Percentiles rank a stretch among this genome's conserved stretches.
phyloP scores from a whole-genome alignment of 30 jellyfish, hydroid and myxozoan species.

The Chrysaora quinquecirrha region DNA sequence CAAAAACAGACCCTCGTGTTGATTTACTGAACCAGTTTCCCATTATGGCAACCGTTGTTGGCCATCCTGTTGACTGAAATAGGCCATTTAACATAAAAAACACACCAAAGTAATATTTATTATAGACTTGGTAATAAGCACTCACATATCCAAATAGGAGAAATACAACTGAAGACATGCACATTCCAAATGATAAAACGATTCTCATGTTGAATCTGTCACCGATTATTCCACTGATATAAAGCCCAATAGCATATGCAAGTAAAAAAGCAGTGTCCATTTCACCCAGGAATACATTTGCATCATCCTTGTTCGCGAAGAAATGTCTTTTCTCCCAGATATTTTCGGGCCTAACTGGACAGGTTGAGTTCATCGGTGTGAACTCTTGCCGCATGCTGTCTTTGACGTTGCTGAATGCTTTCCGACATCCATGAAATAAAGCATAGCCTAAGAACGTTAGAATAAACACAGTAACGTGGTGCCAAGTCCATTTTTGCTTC shows the following conservation, averaged over 20 bases:
- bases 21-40: conserved; percentile 97
- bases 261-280: conserved; percentile 79
- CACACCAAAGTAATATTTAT: conserved; percentile 67
- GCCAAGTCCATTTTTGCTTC: conserved; percentile 90
- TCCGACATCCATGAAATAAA: conserved; percentile 89
- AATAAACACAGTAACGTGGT: conserved; percentile 77
- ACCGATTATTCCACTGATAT: conserved; percentile 90
- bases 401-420: conserved; percentile 93
- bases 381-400: conserved; percentile 74
- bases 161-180: conserved; percentile 77
- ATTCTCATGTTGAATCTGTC: conserved; percentile 89
- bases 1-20: conserved; percentile 92
- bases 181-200: conserved; percentile 90
- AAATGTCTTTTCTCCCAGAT: conserved; percentile 82
- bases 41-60: conserved; percentile 94
- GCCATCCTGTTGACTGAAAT: conserved; percentile 97
- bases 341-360: conserved; percentile 69
- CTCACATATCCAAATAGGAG: conserved; percentile 86
- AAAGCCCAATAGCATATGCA: conserved; percentile 94
- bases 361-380: conserved; percentile 73
- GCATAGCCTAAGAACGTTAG: conserved; percentile 95
- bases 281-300: conserved; percentile 83
- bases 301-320: conserved; percentile 63
- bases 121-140: conserved; percentile 48
- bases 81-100: conserved; percentile 86